phyloP scores from a whole-genome alignment of 1,140 invertebrate species.

The Galleria mellonella region DNA sequence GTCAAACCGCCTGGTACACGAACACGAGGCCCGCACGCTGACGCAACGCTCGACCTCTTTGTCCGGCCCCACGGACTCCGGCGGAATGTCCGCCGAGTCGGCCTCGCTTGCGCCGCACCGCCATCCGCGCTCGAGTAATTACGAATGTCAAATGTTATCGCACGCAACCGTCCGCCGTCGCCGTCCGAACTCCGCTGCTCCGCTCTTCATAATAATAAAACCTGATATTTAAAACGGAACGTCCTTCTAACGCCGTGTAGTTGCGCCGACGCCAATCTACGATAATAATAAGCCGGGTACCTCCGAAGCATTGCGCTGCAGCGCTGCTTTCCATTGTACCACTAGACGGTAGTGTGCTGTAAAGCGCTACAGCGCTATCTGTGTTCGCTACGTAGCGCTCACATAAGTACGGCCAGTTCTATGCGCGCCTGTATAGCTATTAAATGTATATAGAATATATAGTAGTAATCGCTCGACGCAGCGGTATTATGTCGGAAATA shows the following conservation, averaged over 20 bases:
- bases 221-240: slow-evolving; percentile 75
- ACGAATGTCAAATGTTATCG: slow-evolving; percentile 73
- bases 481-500: slow-evolving; percentile 75
- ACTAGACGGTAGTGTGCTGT: slow-evolving; percentile 26
- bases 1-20: slow-evolving; percentile 8
- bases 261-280: slow-evolving; percentile 74
- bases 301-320: slow-evolving; percentile 40
- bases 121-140: slow-evolving; percentile 59
- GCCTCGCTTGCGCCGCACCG: slow-evolving; percentile 39
- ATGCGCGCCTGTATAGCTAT: slow-evolving; percentile 74
- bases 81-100: slow-evolving; percentile 54
- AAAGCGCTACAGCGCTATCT: slow-evolving; percentile 49
- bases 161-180: slow-evolving; percentile 63
- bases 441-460: slow-evolving; percentile 75
- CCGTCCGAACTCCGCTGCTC: slow-evolving; percentile 68
- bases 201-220: slow-evolving; percentile 74
- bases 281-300: slow-evolving; percentile 72
- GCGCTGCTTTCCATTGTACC: slow-evolving; percentile 30
- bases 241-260: slow-evolving; percentile 74
- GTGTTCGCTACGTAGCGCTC: slow-evolving; percentile 54
- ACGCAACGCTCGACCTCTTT: slow-evolving; percentile 69
- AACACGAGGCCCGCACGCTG: slow-evolving; percentile 35
- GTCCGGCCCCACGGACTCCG: slow-evolving; percentile 53
- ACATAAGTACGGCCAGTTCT: slow-evolving; percentile 74
- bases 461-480: slow-evolving; percentile 75